Conservation (phyloP, 2,888 invertebrate genomes). For the Lasioglossum lativentre region DNA sequence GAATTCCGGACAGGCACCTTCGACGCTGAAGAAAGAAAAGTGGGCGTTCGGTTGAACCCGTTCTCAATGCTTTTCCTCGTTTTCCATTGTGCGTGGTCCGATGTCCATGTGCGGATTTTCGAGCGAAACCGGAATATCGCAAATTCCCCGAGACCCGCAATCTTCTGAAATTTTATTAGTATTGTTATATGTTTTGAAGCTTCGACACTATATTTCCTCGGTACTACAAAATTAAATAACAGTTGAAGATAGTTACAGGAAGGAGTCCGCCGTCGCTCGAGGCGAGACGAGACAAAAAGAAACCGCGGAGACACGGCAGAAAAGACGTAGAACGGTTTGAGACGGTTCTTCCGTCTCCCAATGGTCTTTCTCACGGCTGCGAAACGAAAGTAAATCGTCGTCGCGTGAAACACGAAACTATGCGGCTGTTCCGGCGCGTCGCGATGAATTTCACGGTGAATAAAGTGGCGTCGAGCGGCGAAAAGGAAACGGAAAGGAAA, state of each 20-base stretch:
- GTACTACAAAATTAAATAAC: background rate
- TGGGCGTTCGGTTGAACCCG: background rate
- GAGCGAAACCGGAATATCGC: too few species aligned
- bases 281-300: background rate
- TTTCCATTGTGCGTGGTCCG: background rate
- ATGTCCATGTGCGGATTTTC: background rate
- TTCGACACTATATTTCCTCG: background rate
- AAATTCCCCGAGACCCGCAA: too few species aligned
- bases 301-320: background rate
- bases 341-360: background rate
- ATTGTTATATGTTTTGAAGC: too few species aligned
- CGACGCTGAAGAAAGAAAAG: constrained; percentile 29
- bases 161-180: too few species aligned
- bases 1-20: constrained; percentile 21
- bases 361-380: constrained; percentile 28
- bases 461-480: constrained; percentile 52
- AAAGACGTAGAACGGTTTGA: constrained; percentile 30
- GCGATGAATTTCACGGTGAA: constrained; percentile 69
- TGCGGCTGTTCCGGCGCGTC: constrained; percentile 57
- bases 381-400: constrained; percentile 64
- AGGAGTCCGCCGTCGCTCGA: background rate
- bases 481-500: constrained; percentile 27
- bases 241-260: background rate
- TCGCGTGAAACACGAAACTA: constrained; percentile 65
- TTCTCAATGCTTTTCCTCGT: background rate